phyloP scores from a whole-genome alignment of 2,797 vertebrate species.

The Euphonia xanthogaster region DNA sequence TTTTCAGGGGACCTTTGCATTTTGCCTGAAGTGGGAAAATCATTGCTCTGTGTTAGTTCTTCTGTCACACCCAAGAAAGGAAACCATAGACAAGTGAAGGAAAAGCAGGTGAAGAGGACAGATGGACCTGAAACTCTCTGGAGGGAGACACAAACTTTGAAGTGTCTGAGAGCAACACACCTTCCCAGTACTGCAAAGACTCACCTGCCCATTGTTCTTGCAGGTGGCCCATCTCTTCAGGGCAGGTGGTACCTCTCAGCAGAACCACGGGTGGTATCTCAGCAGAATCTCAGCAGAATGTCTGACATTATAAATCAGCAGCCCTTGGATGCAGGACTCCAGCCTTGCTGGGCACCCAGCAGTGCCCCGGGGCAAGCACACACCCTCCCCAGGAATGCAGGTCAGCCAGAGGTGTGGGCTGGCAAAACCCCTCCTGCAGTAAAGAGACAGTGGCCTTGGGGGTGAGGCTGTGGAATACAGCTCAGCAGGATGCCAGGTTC shows the following conservation, averaged over 20 bases:
- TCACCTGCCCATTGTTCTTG: background rate
- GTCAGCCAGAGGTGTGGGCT: background rate
- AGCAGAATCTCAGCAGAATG: background rate
- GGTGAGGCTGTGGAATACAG: background rate
- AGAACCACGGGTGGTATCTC: background rate
- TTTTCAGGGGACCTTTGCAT: background rate
- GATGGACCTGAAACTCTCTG: background rate
- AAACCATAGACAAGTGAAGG: background rate
- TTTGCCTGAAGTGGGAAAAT: background rate
- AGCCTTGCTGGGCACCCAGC: too few species aligned
- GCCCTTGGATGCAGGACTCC: background rate
- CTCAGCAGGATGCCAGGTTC: background rate
- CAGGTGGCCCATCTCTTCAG: background rate
- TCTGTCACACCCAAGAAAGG: background rate
- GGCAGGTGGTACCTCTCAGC: background rate
- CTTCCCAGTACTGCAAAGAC: background rate
- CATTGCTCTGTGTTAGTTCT: background rate
- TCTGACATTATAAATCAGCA: background rate
- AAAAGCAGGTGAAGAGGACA: background rate
- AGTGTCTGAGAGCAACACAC: background rate
- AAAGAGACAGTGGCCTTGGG: background rate
- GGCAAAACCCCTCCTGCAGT: background rate
- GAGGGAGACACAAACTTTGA: background rate
- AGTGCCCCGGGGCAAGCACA: background rate
- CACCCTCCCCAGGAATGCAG: rapidly evolving